phyloP scores from a whole-genome alignment of 1,140 invertebrate species.

The Vollenhovia emeryi region DNA sequence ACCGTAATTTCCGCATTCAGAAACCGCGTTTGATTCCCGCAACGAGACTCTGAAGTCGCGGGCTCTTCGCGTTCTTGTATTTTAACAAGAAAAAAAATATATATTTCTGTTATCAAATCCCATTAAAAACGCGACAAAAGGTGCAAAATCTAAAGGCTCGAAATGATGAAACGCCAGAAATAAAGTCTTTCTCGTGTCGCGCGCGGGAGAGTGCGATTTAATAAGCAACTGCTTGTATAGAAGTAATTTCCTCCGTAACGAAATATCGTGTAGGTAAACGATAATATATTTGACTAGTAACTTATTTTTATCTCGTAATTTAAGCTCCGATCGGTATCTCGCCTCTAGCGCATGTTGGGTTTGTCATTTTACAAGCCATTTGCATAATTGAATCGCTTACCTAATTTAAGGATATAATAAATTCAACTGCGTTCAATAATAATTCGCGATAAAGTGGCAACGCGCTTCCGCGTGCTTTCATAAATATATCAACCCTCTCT shows the following conservation, averaged over 20 bases:
- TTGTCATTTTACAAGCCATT: slow-evolving; percentile 38
- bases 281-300: slow-evolving; percentile 12
- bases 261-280: background rate
- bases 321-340: background rate
- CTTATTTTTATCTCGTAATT: slow-evolving; percentile 14
- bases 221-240: slow-evolving; percentile 19
- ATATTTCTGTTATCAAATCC: background rate
- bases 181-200: background rate
- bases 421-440: slow-evolving; percentile 43
- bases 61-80: background rate
- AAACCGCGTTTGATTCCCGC: background rate
- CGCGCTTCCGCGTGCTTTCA: slow-evolving; percentile 30
- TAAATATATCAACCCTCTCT: slow-evolving; percentile 31
- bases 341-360: background rate
- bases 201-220: background rate
- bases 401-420: slow-evolving; percentile 48
- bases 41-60: background rate
- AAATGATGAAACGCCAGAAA: background rate
- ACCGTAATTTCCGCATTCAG: slow-evolving; percentile 23
- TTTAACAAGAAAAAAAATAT: background rate
- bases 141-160: background rate
- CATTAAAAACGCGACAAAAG: background rate
- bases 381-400: slow-evolving; percentile 48
- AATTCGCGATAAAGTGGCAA: slow-evolving; percentile 33
- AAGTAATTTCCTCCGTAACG: slow-evolving; percentile 55